A percentile compares a stretch with the other conserved stretches of the same genome.
These are phyloP conservation scores for Setipinna tenuifilis DNA, from an alignment of 2,797 vertebrate genomes.

Conservation along the genomic window DNA sequence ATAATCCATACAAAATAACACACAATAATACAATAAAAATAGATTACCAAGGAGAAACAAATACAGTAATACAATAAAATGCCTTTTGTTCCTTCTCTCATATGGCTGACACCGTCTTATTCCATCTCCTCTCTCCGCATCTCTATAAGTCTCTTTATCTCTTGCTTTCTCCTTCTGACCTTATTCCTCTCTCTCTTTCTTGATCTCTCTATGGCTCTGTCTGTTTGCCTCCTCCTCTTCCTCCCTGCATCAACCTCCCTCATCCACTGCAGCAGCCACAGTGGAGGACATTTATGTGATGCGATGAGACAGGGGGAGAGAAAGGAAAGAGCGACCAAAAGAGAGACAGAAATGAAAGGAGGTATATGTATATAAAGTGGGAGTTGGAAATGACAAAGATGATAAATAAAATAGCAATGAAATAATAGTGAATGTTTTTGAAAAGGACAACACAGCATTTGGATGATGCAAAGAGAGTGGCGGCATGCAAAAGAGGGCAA, in stretches of 20 bases:
- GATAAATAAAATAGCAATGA: neutral
- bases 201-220: neutral
- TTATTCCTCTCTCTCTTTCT: too few species aligned
- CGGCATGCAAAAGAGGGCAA: neutral
- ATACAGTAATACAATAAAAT: too few species aligned
- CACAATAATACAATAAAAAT: too few species aligned
- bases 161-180: too few species aligned
- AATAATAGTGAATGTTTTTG: constrained; percentile 18
- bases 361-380: neutral
- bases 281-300: constrained; percentile 8
- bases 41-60: too few species aligned
- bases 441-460: constrained; percentile 42
- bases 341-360: constrained; percentile 27
- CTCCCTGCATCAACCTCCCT: neutral
- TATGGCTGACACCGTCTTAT: neutral
- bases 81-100: neutral
- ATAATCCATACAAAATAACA: too few species aligned
- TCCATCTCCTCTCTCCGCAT: too few species aligned
- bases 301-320: neutral
- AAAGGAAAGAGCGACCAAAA: neutral
- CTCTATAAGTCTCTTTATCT: too few species aligned
- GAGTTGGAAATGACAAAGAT: constrained; percentile 18
- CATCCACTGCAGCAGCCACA: neutral
- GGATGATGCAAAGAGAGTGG: neutral
- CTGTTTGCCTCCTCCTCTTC: neutral